Conservation (phyloP, 2,888 invertebrate species). For the Alentia gelatinosa region DNA sequence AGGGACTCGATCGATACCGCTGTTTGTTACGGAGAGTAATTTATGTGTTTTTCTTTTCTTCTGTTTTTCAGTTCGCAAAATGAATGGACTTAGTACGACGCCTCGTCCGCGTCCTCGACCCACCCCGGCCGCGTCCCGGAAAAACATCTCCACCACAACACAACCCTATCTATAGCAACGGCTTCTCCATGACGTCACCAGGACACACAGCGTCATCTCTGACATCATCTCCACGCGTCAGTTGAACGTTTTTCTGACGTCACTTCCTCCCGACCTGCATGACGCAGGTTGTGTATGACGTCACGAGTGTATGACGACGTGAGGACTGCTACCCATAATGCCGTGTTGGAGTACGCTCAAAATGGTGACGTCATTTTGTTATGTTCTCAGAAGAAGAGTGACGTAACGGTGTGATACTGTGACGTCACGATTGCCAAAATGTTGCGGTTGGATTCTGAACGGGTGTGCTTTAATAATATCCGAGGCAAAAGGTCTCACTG, state of each 20-base stretch:
- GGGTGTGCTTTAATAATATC: no score
- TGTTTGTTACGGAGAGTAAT: background rate
- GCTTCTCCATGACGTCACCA: background rate
- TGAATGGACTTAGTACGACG: background rate
- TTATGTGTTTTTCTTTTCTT: background rate
- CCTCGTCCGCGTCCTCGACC: background rate
- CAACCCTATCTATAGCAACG: background rate
- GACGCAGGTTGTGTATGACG: no score
- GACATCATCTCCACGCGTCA: background rate
- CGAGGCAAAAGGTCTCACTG: no score
- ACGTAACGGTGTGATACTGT: no score
- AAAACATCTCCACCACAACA: background rate
- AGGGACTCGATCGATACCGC: background rate
- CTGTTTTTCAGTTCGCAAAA: background rate
- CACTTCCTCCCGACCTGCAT: no score
- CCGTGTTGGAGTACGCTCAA: no score
- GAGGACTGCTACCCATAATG: no score
- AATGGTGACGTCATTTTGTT: no score
- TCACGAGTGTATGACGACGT: no score
- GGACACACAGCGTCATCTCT: background rate
- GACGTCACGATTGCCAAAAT: no score
- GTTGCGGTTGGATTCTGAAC: no score
- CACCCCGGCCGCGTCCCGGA: background rate
- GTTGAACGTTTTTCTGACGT: background rate
- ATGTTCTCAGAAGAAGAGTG: no score